Evolutionary conservation across 2,888 invertebrate genomes (phyloP).

Genomic region (Dendrolimus pini): DNA sequence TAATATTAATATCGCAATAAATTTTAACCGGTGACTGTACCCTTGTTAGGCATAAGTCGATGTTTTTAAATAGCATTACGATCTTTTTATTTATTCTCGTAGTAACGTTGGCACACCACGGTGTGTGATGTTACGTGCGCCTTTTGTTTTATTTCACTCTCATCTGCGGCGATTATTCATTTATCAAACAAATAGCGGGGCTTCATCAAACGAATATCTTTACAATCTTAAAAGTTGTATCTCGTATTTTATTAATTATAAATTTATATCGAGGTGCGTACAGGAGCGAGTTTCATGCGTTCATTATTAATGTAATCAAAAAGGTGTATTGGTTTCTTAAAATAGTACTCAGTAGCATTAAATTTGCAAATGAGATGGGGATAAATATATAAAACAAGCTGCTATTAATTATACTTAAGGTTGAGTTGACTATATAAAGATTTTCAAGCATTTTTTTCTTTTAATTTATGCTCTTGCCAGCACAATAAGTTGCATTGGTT

Average conservation of each 20-base stretch:
- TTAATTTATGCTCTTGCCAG: too few relatives aligned
- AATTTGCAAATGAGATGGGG: neutral
- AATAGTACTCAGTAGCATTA: neutral
- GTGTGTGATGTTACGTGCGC: slow-evolving; percentile 15
- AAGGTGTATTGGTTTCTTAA: neutral
- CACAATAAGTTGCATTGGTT: too few relatives aligned
- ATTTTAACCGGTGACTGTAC: slow-evolving; percentile 37
- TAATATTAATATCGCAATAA: slow-evolving; percentile 42
- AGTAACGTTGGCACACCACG: slow-evolving; percentile 44
- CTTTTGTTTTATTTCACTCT: slow-evolving; percentile 35
- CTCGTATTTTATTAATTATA: slow-evolving; percentile 36
- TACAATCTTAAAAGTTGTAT: slow-evolving; percentile 27
- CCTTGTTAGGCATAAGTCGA: slow-evolving; percentile 22
- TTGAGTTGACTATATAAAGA: neutral
- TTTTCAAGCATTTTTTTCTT: too few relatives aligned
- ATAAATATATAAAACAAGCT: neutral
- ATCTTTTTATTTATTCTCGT: slow-evolving; percentile 43
- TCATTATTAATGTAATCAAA: neutral
- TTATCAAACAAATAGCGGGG: slow-evolving; percentile 54
- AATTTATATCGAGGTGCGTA: slow-evolving; percentile 6
- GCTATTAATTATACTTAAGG: neutral
- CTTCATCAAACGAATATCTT: slow-evolving; percentile 56
- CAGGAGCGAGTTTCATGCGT: neutral
- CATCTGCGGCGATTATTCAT: slow-evolving; percentile 45
- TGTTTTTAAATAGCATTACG: slow-evolving; percentile 33